These are phyloP conservation scores for Falco novaeseelandiae DNA, from an alignment of 2,797 vertebrate species.

Conservation along the genomic window DNA sequence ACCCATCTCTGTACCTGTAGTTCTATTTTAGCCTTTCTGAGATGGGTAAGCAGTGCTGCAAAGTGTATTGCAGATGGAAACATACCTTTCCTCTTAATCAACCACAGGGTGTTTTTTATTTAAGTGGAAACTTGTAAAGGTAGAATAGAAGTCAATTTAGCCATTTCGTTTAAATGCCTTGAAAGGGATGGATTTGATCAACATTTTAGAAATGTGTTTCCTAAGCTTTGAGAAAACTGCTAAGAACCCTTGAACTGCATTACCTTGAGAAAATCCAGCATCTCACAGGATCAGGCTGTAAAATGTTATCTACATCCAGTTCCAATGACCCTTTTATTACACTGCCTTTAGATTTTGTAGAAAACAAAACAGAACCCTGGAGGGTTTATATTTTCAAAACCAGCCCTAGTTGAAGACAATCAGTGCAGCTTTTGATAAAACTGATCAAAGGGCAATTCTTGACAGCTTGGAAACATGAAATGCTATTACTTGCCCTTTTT, in stretches of 20 bases:
- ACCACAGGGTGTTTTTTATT: background rate
- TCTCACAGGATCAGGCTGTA: background rate
- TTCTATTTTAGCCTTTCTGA: background rate
- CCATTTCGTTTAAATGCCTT: background rate
- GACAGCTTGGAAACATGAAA: conserved; percentile 68
- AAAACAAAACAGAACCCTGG: conserved; percentile 46
- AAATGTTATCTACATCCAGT: conserved; percentile 22
- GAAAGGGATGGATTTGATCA: background rate
- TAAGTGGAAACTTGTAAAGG: background rate
- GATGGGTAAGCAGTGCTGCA: background rate
- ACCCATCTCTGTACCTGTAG: background rate
- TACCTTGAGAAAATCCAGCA: conserved; percentile 22
- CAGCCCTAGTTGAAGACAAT: conserved; percentile 45
- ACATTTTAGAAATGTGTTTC: background rate
- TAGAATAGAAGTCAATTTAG: background rate
- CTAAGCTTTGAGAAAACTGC: conserved; percentile 10
- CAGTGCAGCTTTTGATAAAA: conserved; percentile 65
- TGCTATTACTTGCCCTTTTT: conserved; percentile 60
- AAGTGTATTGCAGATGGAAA: background rate
- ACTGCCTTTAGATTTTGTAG: conserved; percentile 11
- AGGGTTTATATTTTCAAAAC: conserved; percentile 61
- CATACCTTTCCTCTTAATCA: background rate
- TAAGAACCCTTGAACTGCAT: background rate
- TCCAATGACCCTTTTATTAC: conserved; percentile 3
- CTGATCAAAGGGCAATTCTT: conserved; percentile 68